Conservation (phyloP, 2,888 invertebrate species). For the Netelia inedita region DNA sequence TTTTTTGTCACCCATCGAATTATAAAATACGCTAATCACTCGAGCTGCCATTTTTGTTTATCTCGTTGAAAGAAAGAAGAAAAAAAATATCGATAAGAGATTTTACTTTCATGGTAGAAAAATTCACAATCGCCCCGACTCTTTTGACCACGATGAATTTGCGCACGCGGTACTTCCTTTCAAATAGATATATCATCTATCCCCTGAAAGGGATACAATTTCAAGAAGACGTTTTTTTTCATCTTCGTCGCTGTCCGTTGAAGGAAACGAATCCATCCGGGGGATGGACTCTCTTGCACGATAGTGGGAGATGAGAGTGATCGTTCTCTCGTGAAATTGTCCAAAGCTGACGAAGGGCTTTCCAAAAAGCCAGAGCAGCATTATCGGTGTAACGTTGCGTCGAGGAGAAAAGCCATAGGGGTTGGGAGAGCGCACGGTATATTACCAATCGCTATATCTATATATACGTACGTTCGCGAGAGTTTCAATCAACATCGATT, state of each 20-base stretch:
- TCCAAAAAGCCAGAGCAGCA: slow-evolving; percentile 52
- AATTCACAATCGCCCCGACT: not conserved
- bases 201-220: slow-evolving; percentile 48
- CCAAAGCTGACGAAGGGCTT: slow-evolving; percentile 68
- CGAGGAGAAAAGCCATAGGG: slow-evolving; percentile 48
- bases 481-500: slow-evolving; percentile 79
- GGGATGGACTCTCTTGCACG: slow-evolving; percentile 16
- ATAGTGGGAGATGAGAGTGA: slow-evolving; percentile 60
- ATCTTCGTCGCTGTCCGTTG: slow-evolving; percentile 15
- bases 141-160: slow-evolving; percentile 38
- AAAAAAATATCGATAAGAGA: not conserved
- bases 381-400: slow-evolving; percentile 55
- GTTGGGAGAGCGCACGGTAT: slow-evolving; percentile 21
- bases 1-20: not conserved
- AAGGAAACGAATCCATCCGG: slow-evolving; percentile 50
- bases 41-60: too few relatives aligned
- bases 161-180: slow-evolving; percentile 47
- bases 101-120: not conserved
- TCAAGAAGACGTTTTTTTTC: slow-evolving; percentile 54
- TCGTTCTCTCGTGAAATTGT: slow-evolving; percentile 69
- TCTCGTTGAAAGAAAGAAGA: not conserved
- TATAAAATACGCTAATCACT: not conserved
- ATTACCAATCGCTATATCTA: not conserved
- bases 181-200: slow-evolving; percentile 38
- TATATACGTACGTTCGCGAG: slow-evolving; percentile 36